Conservation (phyloP, 2,797 vertebrate species). For the Helostoma temminkii region DNA sequence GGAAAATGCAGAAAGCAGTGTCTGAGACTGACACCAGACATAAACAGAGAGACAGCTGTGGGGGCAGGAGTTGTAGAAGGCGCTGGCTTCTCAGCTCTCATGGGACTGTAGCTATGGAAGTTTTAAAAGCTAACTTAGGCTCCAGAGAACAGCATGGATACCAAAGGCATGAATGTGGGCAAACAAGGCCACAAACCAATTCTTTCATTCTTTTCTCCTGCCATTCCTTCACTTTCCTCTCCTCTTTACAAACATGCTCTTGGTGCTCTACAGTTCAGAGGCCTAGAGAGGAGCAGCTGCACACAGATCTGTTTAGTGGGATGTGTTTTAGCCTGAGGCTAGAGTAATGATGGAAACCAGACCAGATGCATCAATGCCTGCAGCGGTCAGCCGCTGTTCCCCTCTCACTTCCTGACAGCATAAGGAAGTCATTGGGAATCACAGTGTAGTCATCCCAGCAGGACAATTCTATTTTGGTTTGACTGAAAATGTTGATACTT, state of each 20-base stretch:
- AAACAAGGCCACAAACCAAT: conserved; percentile 1
- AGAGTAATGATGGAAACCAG: conserved; percentile 68
- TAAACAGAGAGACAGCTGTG: conserved; percentile 1
- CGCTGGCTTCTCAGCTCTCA: not conserved
- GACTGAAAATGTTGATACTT: conserved; percentile 20
- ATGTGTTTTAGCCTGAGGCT: conserved; percentile 73
- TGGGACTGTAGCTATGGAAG: conserved; percentile 3
- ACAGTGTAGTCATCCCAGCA: conserved; percentile 41
- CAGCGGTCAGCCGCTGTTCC: conserved; percentile 59
- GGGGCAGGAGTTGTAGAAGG: not conserved
- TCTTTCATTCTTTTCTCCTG: not conserved
- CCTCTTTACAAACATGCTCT: conserved; percentile 3
- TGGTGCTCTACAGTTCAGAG: conserved; percentile 50
- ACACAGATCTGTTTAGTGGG: conserved; percentile 72
- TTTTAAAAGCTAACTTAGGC: conserved; percentile 11
- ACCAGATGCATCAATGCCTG: conserved; percentile 70
- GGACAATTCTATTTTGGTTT: conserved; percentile 37
- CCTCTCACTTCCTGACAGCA: conserved; percentile 60
- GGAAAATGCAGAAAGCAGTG: not conserved
- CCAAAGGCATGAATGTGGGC: not conserved
- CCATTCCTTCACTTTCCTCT: not conserved
- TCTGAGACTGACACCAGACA: too few relatives aligned
- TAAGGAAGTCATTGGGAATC: conserved; percentile 56
- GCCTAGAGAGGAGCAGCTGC: conserved; percentile 57
- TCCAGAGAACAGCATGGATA: not conserved